These are phyloP conservation scores for Pygocentrus nattereri DNA, from an alignment of 2,797 vertebrate genomes.

Conservation along the genomic window DNA sequence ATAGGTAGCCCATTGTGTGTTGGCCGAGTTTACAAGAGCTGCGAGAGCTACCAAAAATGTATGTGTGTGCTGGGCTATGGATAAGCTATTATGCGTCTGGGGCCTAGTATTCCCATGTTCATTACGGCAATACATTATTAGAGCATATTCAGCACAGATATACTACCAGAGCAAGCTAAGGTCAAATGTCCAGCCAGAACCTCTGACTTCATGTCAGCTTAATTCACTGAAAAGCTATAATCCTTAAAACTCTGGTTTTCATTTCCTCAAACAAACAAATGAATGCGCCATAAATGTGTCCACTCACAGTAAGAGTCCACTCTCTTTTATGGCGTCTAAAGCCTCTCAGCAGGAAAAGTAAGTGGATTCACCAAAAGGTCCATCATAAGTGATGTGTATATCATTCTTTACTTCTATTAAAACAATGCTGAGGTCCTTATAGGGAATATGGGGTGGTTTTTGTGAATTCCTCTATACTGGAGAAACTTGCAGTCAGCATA, in stretches of 20 bases:
- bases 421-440: no score
- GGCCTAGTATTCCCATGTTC: conserved; percentile 29
- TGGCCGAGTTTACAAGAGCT: conserved; percentile 27
- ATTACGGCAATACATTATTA: conserved; percentile 26
- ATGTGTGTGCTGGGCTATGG: neutral
- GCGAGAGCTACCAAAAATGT: conserved; percentile 22
- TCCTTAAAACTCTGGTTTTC: conserved; percentile 24
- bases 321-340: conserved; percentile 18
- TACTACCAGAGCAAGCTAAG: conserved; percentile 15
- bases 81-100: conserved; percentile 9
- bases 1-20: conserved; percentile 30
- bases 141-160: conserved; percentile 27
- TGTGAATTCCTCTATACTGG: no score
- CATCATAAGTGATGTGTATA: neutral
- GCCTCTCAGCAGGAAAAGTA: conserved; percentile 1
- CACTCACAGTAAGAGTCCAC: neutral
- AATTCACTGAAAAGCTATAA: conserved; percentile 23
- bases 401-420: neutral
- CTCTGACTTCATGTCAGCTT: conserved; percentile 31
- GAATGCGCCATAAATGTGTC: conserved; percentile 29
- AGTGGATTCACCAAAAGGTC: neutral
- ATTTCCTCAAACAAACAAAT: conserved; percentile 37
- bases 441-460: no score
- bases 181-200: conserved; percentile 46
- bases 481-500: no score